A percentile compares a stretch with the other conserved stretches of the same genome.
Conservation (phyloP, 2,888 invertebrate genomes). For the Leptinotarsa tumamoca region DNA sequence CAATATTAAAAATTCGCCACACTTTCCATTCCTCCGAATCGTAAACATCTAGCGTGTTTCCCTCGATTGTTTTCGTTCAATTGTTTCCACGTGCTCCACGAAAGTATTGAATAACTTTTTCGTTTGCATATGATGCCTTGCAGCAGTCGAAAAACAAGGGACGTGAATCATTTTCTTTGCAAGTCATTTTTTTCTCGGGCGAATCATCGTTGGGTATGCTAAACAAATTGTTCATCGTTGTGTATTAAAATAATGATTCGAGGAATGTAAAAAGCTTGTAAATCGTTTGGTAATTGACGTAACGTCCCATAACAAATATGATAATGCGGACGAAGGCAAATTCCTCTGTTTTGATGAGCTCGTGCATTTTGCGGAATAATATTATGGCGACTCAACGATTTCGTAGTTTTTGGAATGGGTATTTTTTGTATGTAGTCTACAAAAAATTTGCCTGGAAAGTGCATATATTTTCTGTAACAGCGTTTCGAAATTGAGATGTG, state of each 20-base stretch:
- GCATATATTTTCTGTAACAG: too few relatives aligned
- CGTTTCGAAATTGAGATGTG: too few relatives aligned
- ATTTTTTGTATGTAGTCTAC: too few relatives aligned
- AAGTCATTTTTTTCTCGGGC: not conserved
- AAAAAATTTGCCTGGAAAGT: too few relatives aligned
- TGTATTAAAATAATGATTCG: not conserved
- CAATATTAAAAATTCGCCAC: constrained; percentile 7
- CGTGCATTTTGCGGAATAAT: not conserved
- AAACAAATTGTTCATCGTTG: not conserved
- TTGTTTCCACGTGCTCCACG: constrained; percentile 15
- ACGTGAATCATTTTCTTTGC: not conserved
- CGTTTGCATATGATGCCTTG: not conserved
- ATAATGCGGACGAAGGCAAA: not conserved
- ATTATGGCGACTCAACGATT: not conserved
- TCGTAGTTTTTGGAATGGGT: not conserved
- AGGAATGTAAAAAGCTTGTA: not conserved
- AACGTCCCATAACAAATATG: not conserved
- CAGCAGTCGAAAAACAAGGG: not conserved
- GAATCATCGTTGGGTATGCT: not conserved
- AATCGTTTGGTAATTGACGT: not conserved
- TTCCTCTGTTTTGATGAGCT: not conserved
- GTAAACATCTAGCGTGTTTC: constrained; percentile 4
- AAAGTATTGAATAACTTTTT: not conserved
- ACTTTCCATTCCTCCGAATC: constrained; percentile 13
- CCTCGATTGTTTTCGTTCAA: constrained; percentile 8